Base-by-base conservation (phyloP, 2,113 vertebrate genomes). In the Phasianus colchicus region DNA sequence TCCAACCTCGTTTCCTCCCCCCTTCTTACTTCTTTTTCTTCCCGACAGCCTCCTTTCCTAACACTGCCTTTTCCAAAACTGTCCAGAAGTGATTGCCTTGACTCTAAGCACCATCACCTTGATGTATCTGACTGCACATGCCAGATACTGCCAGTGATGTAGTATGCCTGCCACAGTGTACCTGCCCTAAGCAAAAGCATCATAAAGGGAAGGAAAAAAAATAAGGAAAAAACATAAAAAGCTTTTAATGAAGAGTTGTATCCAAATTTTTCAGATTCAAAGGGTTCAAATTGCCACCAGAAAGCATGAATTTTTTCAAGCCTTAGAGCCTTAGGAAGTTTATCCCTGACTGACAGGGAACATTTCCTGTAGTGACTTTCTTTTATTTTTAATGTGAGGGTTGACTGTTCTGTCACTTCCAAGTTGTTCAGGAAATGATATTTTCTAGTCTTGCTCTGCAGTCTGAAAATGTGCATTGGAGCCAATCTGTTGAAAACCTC, bases 391-490 rank as follows among this genome's bases (percentile, higher is more conserved):
- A 71, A 48, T 9, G 32, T 20, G 14, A 21, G 81, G 19, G 18
- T 55, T 61, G 47, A 87, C 55, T 1, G 5, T 65, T 75, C 71
- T 72, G 32, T 42, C 47, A 10, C 13, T 78, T 95, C 27, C 45
- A 45, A 25, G 24, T 50, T 67, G 20, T 72, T 83, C 36, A 63
- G 34, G n/a, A 80, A 27, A 42, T 22, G 19, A 63, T 13, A 15
- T 73, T 66, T 32, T 86, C 67, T 55, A 11, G 61, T 85, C 92
- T 88, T 92, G 9, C 85, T 48, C 95, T 97, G 45, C 91, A 98
- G 98, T 98, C 98, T 89, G 98, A 99, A 97, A 98, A 98, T 42
- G 79, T 96, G 18, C 95, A 85, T 87, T 99, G 98, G 98, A 98
- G 95, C 15, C 94, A 98, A 40, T 97, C 97, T 9, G 20, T 97